A percentile compares a stretch with the other conserved stretches of the same genome.
These are phyloP conservation scores for Parotia lawesii DNA, from an alignment of 2,113 vertebrate genomes.

Conservation along the genomic window DNA sequence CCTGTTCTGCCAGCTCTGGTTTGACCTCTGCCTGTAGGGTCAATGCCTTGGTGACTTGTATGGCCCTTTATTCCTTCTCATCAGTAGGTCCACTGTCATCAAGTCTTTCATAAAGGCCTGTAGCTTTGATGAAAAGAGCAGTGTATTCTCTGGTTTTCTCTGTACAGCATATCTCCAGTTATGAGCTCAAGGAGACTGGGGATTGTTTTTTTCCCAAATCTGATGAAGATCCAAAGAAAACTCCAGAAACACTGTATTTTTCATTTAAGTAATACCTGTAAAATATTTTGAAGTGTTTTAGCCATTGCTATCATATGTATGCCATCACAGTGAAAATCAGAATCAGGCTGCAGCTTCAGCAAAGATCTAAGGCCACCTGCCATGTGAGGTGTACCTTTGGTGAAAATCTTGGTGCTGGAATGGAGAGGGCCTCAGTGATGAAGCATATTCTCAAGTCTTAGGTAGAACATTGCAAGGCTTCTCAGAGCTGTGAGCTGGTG, in stretches of 20 bases:
- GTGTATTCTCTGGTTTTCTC: background rate
- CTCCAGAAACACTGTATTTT: background rate
- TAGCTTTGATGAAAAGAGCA: background rate
- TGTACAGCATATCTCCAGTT: fast-evolving
- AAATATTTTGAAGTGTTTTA: background rate
- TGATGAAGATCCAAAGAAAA: background rate
- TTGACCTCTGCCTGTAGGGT: background rate
- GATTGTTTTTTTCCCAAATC: background rate
- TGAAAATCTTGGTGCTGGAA: background rate
- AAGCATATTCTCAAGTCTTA: background rate
- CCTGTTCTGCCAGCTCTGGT: background rate
- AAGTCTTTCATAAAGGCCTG: background rate
- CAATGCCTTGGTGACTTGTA: background rate
- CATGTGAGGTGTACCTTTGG: background rate
- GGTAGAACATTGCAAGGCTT: background rate
- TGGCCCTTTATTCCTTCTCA: background rate
- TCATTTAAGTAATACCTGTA: background rate
- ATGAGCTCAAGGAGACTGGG: fast-evolving
- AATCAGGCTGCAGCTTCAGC: background rate
- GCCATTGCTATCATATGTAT: fast-evolving
- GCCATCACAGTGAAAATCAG: background rate
- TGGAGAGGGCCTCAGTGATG: background rate
- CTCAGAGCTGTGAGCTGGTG: background rate
- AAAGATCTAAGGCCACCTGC: background rate
- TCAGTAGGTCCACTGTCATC: background rate